Evolutionary conservation across 2,888 invertebrate genomes (phyloP), one percentile per base, ranked within the genome.

Genomic region (Branchinecta sandiegonensis): DNA sequence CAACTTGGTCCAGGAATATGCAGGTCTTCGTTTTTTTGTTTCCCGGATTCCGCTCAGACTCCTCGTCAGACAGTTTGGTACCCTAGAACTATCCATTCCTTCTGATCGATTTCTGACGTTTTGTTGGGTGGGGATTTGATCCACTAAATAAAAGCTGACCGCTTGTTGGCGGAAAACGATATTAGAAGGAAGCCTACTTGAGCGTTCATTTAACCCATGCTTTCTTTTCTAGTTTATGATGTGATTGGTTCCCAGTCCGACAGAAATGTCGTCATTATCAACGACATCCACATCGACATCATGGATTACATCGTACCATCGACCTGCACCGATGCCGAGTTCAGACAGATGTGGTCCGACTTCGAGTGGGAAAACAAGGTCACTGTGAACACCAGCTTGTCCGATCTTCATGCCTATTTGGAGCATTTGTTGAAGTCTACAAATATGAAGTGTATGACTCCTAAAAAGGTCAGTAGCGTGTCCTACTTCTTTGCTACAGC

Each of bases 281-380:
- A 97, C 78, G 99, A 99, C 78, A 97, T 99, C 76, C 96, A 97
- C 79, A 96, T 99, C 77, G 99, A 99, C 80, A 96, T 99, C 74
- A 95, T 99, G 91, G 99, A 99, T 81, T 96, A 96, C 80, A 95
- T 96, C 76, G 89, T 96, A 76, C 96, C 96, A 23, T 94, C 94
- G 14, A 80, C 83, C 63, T 97, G 97, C 79, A 90, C 88, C 68
- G 99, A 99, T 78, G 86, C 88, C 0, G 97, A 99, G 81, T 99
- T 99, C 83, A 81, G 99, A 8, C 89, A 91, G 80, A 99, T 99
- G 99, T 99, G 99, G 99, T 94, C 95, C 4, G 97, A 97, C 82
- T 99, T 99, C 81, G 99, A 99, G 80, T 99, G 99, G 99, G 99
- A 99, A 82, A 99, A 99, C 80, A 99, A 99, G 84, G 85, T 92